A percentile compares a stretch with the other conserved stretches of the same genome.
phyloP scores from a whole-genome alignment of 2,888 invertebrate genomes.

The Cephonodes hylas region DNA sequence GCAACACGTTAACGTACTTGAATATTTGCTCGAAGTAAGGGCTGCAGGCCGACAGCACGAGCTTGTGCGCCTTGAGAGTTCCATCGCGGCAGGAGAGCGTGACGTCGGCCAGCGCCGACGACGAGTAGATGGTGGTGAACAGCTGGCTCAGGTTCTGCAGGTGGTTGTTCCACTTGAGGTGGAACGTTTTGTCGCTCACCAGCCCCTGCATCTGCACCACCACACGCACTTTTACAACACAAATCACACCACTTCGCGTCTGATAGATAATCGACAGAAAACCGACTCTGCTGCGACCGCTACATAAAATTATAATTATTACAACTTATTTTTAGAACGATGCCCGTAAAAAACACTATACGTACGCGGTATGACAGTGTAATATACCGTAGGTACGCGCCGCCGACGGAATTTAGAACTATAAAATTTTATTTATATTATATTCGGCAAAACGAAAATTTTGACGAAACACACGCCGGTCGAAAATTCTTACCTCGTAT shows the following conservation, averaged over 20 bases:
- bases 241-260: conserved; percentile 67
- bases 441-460: conserved; percentile 59
- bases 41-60: conserved; percentile 88
- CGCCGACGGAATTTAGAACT: conserved; percentile 77
- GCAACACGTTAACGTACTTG: conserved; percentile 62
- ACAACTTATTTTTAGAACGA: conserved; percentile 82
- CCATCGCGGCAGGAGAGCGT: conserved; percentile 87
- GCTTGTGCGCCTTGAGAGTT: conserved; percentile 85
- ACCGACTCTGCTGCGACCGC: conserved; percentile 77
- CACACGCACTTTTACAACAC: conserved; percentile 68
- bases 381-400: conserved; percentile 79
- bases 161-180: conserved; percentile 87
- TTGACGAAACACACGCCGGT: conserved; percentile 58
- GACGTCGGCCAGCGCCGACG: conserved; percentile 85
- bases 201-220: conserved; percentile 80
- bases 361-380: conserved; percentile 81
- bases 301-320: conserved; percentile 82
- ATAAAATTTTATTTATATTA: conserved; percentile 73
- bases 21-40: conserved; percentile 89
- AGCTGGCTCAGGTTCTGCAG: conserved; percentile 86
- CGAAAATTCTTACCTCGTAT: conserved; percentile 71
- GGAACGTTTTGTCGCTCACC: conserved; percentile 85
- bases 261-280: conserved; percentile 73
- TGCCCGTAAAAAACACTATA: conserved; percentile 82
- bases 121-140: conserved; percentile 85